Percentiles rank a stretch among this genome's conserved stretches.
phyloP scores from a whole-genome alignment of 2,888 invertebrate species.

The Zhuqinia jingwanae region DNA sequence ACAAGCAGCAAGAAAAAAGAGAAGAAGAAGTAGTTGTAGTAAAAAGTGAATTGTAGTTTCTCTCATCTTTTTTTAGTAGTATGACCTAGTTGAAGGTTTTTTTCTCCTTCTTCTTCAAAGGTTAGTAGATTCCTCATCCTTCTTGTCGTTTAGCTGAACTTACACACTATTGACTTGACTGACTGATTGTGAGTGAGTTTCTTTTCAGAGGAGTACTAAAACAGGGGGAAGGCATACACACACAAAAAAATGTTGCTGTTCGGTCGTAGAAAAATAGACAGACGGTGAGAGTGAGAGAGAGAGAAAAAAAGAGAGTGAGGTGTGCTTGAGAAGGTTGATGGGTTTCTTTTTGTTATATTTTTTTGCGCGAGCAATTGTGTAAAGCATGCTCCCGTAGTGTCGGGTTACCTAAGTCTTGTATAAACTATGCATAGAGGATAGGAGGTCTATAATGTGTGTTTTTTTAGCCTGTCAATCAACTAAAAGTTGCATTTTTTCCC shows the following conservation, averaged over 20 bases:
- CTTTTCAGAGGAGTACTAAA: too few species aligned
- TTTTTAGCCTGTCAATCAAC: too few species aligned
- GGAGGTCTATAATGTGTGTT: too few species aligned
- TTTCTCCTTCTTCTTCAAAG: constrained; percentile 46
- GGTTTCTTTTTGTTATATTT: neutral
- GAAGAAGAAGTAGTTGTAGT: too few species aligned
- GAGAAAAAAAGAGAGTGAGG: neutral
- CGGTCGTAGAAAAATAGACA: constrained; percentile 4
- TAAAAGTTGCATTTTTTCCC: too few species aligned
- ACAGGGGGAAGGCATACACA: neutral
- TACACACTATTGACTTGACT: neutral
- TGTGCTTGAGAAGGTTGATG: constrained; percentile 1
- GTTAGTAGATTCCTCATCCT: constrained; percentile 45
- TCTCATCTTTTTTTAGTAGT: constrained; percentile 8
- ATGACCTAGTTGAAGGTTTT: constrained; percentile 65
- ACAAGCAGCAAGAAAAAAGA: neutral
- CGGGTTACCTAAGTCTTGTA: neutral
- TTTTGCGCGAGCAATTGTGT: neutral
- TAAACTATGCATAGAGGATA: too few species aligned
- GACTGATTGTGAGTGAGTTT: neutral
- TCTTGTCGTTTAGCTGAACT: constrained; percentile 6
- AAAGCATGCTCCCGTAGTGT: neutral
- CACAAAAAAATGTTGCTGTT: too few species aligned
- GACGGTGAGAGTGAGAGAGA: neutral
- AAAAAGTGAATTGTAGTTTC: constrained; percentile 48